phyloP scores from a whole-genome alignment of 2,113 vertebrate species.

The Rhinichthys klamathensis region DNA sequence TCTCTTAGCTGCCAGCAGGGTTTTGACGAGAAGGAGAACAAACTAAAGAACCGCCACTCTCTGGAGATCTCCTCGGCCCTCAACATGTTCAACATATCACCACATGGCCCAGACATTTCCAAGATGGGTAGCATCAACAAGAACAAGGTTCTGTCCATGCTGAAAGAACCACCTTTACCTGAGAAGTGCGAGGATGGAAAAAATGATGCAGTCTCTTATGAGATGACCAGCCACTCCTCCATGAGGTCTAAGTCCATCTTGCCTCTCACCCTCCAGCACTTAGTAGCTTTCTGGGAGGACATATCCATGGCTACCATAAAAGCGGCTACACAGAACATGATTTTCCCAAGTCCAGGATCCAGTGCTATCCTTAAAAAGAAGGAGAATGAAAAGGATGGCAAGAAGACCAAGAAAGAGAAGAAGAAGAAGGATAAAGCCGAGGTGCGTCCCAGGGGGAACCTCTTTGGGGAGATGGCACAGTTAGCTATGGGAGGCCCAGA shows the following conservation, averaged over 20 bases:
- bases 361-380: slow-evolving; percentile 97
- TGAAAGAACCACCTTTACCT: slow-evolving; percentile 94
- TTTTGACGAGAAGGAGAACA: slow-evolving; percentile 92
- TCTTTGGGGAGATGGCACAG: slow-evolving; percentile 99
- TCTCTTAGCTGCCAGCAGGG: slow-evolving; percentile 88
- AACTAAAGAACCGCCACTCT: slow-evolving; percentile 96
- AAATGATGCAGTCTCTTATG: slow-evolving; percentile 81
- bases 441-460: slow-evolving; percentile 91
- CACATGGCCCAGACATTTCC: slow-evolving; percentile 97
- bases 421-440: slow-evolving; percentile 98
- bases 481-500: slow-evolving; percentile 96
- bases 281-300: slow-evolving; percentile 99
- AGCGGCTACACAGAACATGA: slow-evolving; percentile 99
- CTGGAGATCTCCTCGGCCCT: slow-evolving; percentile 97
- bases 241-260: slow-evolving; percentile 90
- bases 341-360: slow-evolving; percentile 97
- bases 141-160: slow-evolving; percentile 98
- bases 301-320: slow-evolving; percentile 98
- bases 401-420: slow-evolving; percentile 96
- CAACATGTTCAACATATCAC: slow-evolving; percentile 97
- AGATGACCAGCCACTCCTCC: slow-evolving; percentile 79
- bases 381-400: slow-evolving; percentile 92
- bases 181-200: slow-evolving; percentile 97
- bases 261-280: slow-evolving; percentile 93
- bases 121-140: slow-evolving; percentile 99